Base-by-base conservation (phyloP, 2,797 vertebrate genomes). In the Molossus alvarezi region DNA sequence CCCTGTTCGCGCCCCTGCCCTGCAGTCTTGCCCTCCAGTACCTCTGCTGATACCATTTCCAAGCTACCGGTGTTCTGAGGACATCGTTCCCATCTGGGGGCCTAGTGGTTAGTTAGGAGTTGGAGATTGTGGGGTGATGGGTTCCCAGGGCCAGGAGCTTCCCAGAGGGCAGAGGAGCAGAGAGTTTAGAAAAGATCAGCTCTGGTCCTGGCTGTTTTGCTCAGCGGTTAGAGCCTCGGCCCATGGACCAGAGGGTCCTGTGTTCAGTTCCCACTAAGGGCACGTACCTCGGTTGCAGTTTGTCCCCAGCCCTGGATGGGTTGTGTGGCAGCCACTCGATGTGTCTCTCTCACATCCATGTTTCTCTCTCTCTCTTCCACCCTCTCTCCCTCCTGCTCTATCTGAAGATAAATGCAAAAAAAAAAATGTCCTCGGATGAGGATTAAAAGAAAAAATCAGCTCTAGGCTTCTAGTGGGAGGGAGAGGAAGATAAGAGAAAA, bases 111-210 rank as follows among this genome's bases (percentile, higher is more conserved):
- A 76, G 29, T 89, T 72, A 83, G n/a, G 57, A 41, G 27, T n/a
- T 94, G 76, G 91, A 69, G 37, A 57, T 84, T 18, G 75, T 51
- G 18, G 53, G 48, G 15, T 60, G 37, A 71, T 71, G 64, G 27
- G n/a, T 91, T 95, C 41, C 83, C 55, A 57, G 93, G 84, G 67
- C 37, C 14, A 75, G 58, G 33, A 73, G 86, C 37, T 14, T 73
- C 62, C 62, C 41, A 92, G 58, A 77, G 71, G 85, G 18, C 23
- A 53, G 65, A 69, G 76, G 86, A 73, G 15, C 3, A 1, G 48
- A 81, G 62, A 65, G 27, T 9, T 76, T 83, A 67, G 73, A 53
- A 71, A 76, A 94, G 65, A 76, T 21, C n/a, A 21, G 58, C 75
- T 72, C 29, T 58, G 12, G 60, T 3, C 41, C 41, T 45, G 41